Percentiles rank a stretch among this genome's conserved stretches.
phyloP scores from a whole-genome alignment of 2,113 vertebrate species.

The Sander vitreus region DNA sequence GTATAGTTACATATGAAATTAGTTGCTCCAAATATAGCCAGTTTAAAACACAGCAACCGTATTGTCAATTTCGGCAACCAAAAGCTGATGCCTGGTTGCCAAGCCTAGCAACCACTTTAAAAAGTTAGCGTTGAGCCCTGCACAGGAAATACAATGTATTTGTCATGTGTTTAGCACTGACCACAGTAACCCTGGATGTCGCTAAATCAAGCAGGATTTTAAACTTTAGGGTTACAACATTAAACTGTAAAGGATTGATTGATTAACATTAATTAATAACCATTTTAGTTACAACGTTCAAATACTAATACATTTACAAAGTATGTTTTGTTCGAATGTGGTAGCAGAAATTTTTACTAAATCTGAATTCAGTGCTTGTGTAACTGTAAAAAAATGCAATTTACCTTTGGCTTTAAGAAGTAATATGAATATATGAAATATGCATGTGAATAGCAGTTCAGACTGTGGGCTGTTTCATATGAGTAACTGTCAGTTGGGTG shows the following conservation, averaged over 20 bases:
- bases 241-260: neutral
- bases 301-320: neutral
- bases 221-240: neutral
- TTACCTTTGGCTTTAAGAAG: constrained; percentile 4
- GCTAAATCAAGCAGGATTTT: neutral
- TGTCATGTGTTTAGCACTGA: neutral
- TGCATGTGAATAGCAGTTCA: neutral
- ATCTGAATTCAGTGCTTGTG: neutral
- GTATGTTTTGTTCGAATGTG: neutral
- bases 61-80: too few relatives aligned
- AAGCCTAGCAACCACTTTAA: too few relatives aligned
- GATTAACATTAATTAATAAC: neutral
- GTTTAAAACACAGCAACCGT: too few relatives aligned
- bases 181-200: neutral
- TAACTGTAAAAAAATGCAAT: neutral
- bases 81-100: too few relatives aligned
- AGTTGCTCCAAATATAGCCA: too few relatives aligned
- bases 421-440: constrained; percentile 19
- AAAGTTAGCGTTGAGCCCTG: too few relatives aligned
- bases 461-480: constrained; percentile 5
- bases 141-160: too few relatives aligned
- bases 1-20: too few relatives aligned
- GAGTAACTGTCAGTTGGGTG: neutral
- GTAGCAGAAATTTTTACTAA: neutral
- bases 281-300: neutral